phyloP scores from a whole-genome alignment of 1,140 invertebrate genomes.

The Drosophila hydei region DNA sequence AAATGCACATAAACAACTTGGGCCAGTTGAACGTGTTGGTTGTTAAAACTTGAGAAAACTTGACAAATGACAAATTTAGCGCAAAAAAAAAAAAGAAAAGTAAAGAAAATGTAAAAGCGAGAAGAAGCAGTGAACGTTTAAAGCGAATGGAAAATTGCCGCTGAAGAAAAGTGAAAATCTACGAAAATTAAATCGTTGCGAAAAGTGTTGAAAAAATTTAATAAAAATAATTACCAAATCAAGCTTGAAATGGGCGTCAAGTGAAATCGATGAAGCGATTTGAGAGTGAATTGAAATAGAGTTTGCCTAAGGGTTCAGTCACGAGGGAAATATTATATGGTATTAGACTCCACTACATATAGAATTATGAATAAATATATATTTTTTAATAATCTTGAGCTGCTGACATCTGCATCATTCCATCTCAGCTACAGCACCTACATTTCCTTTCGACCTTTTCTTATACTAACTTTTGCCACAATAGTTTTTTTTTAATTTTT shows the following conservation, averaged over 20 bases:
- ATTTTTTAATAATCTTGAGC: no score
- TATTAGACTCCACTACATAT: no score
- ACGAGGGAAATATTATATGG: no score
- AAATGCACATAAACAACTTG: conserved; percentile 34
- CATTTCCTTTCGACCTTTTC: no score
- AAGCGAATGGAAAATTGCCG: no score
- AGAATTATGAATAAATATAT: no score
- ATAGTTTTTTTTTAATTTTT: no score
- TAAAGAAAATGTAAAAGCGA: conserved; percentile 43
- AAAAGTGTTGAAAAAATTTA: conserved; percentile 46
- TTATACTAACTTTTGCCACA: no score
- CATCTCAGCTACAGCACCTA: no score
- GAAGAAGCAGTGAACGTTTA: conserved; percentile 17
- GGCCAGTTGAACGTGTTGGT: conserved; percentile 37
- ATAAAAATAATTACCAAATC: conserved; percentile 45
- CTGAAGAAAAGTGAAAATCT: conserved; percentile 65
- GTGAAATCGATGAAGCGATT: conserved; percentile 30
- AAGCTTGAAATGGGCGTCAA: conserved; percentile 32
- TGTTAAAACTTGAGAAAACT: conserved; percentile 41
- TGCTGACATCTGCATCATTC: no score
- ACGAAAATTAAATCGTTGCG: conserved; percentile 40
- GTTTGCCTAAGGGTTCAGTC: no score
- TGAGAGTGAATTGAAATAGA: no score
- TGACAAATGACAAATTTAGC: conserved; percentile 40
- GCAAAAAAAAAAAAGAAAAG: conserved; percentile 26